Conservation (phyloP, 2,888 invertebrate genomes). For the Eupithecia pulchellata region DNA sequence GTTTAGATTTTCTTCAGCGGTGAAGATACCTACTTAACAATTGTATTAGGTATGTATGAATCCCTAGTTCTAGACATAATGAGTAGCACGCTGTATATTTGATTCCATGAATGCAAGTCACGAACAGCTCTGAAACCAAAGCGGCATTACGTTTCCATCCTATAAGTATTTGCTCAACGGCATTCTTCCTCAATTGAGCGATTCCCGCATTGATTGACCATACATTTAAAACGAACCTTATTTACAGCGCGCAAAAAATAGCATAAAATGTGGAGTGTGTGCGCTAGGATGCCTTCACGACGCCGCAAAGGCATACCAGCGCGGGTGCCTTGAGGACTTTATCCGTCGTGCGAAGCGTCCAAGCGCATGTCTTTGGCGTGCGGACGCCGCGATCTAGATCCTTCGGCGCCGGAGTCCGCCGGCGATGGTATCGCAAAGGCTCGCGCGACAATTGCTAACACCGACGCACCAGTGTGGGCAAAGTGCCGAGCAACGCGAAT, state of each 20-base stretch:
- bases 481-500: constrained; percentile 65
- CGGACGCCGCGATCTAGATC: constrained; percentile 80
- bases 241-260: constrained; percentile 46
- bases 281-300: constrained; percentile 76
- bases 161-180: background rate
- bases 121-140: background rate
- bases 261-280: constrained; percentile 43
- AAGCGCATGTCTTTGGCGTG: constrained; percentile 76
- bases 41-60: background rate
- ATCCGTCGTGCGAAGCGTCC: constrained; percentile 70
- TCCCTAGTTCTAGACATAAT: background rate
- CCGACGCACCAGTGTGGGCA: constrained; percentile 48
- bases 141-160: background rate
- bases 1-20: background rate
- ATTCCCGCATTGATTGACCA: constrained; percentile 31
- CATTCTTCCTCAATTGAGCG: constrained; percentile 37
- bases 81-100: background rate
- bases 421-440: constrained; percentile 77
- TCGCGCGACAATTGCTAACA: constrained; percentile 82
- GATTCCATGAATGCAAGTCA: background rate
- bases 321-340: constrained; percentile 77
- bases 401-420: constrained; percentile 69
- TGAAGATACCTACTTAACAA: background rate
- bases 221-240: constrained; percentile 44
- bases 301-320: constrained; percentile 76